Base-by-base conservation (phyloP, 2,113 vertebrate genomes). In the Anas platyrhynchos region DNA sequence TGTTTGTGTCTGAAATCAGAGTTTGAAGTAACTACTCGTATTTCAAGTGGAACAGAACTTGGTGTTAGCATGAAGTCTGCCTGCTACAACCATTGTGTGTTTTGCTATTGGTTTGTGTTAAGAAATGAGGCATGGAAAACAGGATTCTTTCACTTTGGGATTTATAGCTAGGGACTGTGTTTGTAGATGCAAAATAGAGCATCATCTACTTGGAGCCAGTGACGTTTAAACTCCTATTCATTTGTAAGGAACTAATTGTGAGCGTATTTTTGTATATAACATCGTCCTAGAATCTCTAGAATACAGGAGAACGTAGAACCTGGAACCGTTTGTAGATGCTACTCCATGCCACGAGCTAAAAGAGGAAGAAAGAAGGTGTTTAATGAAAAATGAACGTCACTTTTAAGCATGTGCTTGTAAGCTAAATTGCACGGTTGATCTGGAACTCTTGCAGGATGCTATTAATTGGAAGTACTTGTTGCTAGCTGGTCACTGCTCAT, bases 371-470 rank as follows among this genome's bases (percentile, higher is more conserved):
- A 62, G 36, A 75, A 27, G 43, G n/a, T 83, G 41, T 93, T 90
- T 84, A 23, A 46, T 58, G 81, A 93, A 87, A 91, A 95, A 79
- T 82, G 52, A 16, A 76, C 66, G 48, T 79, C 34, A 41, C 67
- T 58, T 93, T 73, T 84, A 76, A 92, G 67, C 69, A 63, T 13
- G 5, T 36, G 1, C 58, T 79, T 68, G 26, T 65, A 41, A 81
- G 56, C 0, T 0, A 69, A 88, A 67, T 82, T 41, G 29, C 23
- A 15, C 29, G 71, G 81, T 68, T 94, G 38, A 79, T 85, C 59
- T 82, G 74, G 66, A 78, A 34, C 77, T 94, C 80, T 89, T 94
- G 10, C 76, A 91, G 81, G 83, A n/a, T 61, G 78, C 68, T 96
- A 77, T 11, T 44, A 82, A 76, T 48, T 66, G 89, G 62, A 92